phyloP scores from a whole-genome alignment of 1,140 invertebrate genomes.

The Drosophila pandora region DNA sequence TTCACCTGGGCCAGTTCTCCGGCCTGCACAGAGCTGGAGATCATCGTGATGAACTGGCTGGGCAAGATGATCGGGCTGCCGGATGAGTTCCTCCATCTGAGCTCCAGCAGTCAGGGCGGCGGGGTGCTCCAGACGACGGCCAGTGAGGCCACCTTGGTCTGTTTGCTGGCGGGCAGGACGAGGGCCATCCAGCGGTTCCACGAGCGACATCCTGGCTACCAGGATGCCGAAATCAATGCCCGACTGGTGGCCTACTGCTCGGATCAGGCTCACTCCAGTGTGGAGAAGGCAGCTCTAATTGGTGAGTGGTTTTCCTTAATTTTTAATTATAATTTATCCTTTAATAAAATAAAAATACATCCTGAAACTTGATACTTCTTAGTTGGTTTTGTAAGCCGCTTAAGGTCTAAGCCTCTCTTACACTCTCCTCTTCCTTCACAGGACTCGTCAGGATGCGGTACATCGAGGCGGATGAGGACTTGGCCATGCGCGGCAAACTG shows the following conservation, averaged over 20 bases:
- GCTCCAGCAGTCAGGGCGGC: constrained; percentile 90
- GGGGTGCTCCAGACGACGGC: constrained; percentile 97
- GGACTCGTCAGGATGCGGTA: constrained; percentile 96
- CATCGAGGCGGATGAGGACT: constrained; percentile 92
- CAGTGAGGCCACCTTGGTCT: constrained; percentile 96
- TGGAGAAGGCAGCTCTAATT: constrained; percentile 97
- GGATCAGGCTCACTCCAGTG: constrained; percentile 97
- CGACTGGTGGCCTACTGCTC: constrained; percentile 97
- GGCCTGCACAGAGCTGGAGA: constrained; percentile 98
- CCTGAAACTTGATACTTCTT: background rate
- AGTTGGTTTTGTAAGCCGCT: constrained; percentile 47
- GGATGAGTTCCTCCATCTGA: constrained; percentile 92
- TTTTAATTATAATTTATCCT: background rate
- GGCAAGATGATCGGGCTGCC: constrained; percentile 97
- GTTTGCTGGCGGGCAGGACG: constrained; percentile 94
- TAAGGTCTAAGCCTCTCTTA: constrained; percentile 24
- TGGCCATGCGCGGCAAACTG: constrained; percentile 92
- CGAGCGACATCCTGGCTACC: constrained; percentile 87
- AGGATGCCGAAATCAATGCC: constrained; percentile 95
- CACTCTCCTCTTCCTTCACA: constrained; percentile 39
- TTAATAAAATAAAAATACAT: too few species aligned
- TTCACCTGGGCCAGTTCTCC: constrained; percentile 97
- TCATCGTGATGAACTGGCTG: constrained; percentile 98
- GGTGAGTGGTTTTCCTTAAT: constrained; percentile 83
- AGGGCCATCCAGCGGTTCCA: constrained; percentile 90